Evolutionary conservation across 1,140 invertebrate genomes (phyloP).

Genomic region (Paramacrobiotus metropolitanus): DNA sequence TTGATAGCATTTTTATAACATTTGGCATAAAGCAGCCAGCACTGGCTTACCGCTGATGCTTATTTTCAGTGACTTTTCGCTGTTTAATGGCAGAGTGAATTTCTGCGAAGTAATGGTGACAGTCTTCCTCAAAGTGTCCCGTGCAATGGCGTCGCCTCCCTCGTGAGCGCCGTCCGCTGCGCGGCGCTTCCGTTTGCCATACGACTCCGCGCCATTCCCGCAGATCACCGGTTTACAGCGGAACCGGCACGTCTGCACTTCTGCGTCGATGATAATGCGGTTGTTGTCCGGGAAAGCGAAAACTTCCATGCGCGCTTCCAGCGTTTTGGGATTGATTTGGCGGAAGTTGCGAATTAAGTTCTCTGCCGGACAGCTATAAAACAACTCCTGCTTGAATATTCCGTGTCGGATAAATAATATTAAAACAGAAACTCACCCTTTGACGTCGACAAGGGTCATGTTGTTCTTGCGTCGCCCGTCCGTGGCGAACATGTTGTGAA

Average conservation of each 20-base stretch:
- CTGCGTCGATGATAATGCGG: background rate
- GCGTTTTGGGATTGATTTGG: background rate
- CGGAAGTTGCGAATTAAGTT: constrained; percentile 2
- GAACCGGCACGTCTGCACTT: background rate
- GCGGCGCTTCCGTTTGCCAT: background rate
- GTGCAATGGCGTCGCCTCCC: background rate
- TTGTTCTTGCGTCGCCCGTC: constrained; percentile 3
- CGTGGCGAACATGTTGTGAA: constrained; percentile 2
- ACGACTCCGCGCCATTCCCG: background rate
- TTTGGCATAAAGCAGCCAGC: too few relatives aligned
- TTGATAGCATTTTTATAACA: too few relatives aligned
- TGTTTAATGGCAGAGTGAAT: background rate
- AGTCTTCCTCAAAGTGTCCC: background rate
- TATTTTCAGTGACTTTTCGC: background rate
- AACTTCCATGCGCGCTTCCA: constrained; percentile 3
- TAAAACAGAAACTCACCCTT: background rate
- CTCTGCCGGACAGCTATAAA: background rate
- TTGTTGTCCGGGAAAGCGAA: background rate
- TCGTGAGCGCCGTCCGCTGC: background rate
- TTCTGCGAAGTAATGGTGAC: constrained; percentile 1
- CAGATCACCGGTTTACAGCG: constrained; percentile 3
- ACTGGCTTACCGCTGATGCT: background rate
- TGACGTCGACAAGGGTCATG: background rate
- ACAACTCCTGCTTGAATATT: background rate
- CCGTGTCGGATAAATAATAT: background rate